These are phyloP conservation scores for Xiphophorus hellerii DNA, from an alignment of 2,113 vertebrate genomes.

Conservation along the genomic window DNA sequence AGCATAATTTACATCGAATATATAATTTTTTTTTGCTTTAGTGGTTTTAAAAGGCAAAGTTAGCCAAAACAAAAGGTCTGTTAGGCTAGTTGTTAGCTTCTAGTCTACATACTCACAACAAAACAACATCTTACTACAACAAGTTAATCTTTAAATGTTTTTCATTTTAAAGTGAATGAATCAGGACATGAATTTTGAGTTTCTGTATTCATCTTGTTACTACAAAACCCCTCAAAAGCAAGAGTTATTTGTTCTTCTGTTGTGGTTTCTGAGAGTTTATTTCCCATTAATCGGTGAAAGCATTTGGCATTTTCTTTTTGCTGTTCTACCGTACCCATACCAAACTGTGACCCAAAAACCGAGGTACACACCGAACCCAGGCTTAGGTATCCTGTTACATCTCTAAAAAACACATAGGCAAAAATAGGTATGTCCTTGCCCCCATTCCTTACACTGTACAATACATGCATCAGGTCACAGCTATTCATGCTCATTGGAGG, in stretches of 20 bases:
- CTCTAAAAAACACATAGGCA: not conserved
- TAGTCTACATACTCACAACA: not conserved
- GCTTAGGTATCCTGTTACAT: not conserved
- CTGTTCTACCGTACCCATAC: not conserved
- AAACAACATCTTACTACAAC: not conserved
- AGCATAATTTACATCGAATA: no score
- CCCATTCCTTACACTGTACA: not conserved
- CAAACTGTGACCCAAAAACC: not conserved
- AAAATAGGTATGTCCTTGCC: not conserved
- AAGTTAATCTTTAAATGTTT: not conserved
- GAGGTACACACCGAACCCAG: not conserved
- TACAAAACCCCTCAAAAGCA: no score
- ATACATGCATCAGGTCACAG: constrained; percentile 1
- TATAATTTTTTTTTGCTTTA: no score
- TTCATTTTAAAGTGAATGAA: not conserved
- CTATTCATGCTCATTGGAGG: constrained; percentile 1
- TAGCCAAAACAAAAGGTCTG: no score
- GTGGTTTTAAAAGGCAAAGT: no score
- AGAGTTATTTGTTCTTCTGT: no score
- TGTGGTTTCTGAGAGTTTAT: not conserved
- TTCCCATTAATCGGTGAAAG: not conserved
- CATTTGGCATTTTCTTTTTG: not conserved
- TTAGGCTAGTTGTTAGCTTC: no score
- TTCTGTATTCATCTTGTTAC: not conserved
- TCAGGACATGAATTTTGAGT: not conserved